Percentiles rank a stretch among this genome's conserved stretches.
phyloP scores from a whole-genome alignment of 2,797 vertebrate genomes.

The Numenius phaeopus region DNA sequence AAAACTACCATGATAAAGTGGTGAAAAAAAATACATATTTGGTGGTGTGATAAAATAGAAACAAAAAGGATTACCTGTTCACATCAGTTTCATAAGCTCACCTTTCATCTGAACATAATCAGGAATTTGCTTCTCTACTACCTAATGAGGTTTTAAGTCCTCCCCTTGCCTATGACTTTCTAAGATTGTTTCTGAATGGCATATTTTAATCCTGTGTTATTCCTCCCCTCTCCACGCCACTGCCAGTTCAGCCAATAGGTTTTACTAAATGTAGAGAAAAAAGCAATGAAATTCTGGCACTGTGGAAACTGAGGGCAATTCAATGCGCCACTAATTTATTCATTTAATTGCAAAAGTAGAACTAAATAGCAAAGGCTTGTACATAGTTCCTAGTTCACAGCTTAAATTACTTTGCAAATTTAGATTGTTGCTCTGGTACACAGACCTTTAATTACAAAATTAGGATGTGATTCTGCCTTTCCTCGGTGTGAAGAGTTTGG shows the following conservation, averaged over 20 bases:
- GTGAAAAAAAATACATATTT: background rate
- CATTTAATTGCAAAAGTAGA: background rate
- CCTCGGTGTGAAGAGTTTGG: background rate
- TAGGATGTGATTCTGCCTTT: background rate
- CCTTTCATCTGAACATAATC: background rate
- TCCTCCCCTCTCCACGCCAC: background rate
- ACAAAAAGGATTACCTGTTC: background rate
- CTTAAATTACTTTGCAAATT: background rate
- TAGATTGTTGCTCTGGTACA: background rate
- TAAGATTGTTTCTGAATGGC: background rate
- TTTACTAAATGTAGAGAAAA: background rate
- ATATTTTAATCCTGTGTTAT: background rate
- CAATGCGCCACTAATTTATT: background rate
- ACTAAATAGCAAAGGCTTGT: background rate
- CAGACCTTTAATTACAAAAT: background rate
- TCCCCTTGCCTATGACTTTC: background rate
- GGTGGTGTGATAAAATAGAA: background rate
- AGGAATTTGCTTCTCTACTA: background rate
- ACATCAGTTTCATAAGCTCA: background rate
- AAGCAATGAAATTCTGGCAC: rapidly evolving
- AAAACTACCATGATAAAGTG: background rate
- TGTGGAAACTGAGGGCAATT: background rate
- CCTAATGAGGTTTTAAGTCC: background rate
- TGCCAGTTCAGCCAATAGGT: background rate
- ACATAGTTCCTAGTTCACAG: background rate